These are phyloP conservation scores for Alcedo quadribrachys DNA, from an alignment of 2,797 vertebrate genomes.

Conservation along the genomic window DNA sequence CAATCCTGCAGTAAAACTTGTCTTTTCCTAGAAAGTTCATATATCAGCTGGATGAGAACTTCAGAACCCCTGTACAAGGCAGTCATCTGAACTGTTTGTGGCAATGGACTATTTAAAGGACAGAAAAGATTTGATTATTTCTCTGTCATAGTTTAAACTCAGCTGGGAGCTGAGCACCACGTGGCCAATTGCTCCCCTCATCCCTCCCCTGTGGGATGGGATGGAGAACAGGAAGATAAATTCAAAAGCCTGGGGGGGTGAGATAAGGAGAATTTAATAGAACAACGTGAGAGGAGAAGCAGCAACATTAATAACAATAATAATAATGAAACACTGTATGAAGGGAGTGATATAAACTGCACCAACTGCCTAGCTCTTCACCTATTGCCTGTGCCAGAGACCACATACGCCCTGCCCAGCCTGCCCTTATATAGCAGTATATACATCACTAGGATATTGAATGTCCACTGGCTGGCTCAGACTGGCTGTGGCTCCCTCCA, in stretches of 20 bases:
- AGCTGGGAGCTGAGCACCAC: background rate
- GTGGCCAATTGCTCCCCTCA: background rate
- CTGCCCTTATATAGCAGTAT: background rate
- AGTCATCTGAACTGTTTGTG: background rate
- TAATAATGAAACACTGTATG: background rate
- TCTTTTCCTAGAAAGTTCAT: background rate
- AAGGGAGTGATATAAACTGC: background rate
- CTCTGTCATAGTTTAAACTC: background rate
- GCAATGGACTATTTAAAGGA: background rate
- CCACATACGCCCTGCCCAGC: background rate
- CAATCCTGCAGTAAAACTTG: background rate
- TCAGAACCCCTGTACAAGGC: background rate
- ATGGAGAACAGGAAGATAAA: too few species aligned
- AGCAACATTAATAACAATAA: background rate
- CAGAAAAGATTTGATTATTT: background rate
- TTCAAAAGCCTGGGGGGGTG: too few species aligned
- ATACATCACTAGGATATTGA: background rate
- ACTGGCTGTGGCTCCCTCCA: background rate
- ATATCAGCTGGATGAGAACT: background rate
- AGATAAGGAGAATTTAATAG: background rate
- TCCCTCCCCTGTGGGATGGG: too few species aligned
- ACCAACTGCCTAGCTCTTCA: background rate
- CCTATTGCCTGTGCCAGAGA: background rate
- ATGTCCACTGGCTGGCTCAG: background rate
- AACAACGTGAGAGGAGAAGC: background rate